These are phyloP conservation scores for Cotesia vestalis DNA, from an alignment of 1,140 invertebrate genomes.

Conservation along the genomic window DNA sequence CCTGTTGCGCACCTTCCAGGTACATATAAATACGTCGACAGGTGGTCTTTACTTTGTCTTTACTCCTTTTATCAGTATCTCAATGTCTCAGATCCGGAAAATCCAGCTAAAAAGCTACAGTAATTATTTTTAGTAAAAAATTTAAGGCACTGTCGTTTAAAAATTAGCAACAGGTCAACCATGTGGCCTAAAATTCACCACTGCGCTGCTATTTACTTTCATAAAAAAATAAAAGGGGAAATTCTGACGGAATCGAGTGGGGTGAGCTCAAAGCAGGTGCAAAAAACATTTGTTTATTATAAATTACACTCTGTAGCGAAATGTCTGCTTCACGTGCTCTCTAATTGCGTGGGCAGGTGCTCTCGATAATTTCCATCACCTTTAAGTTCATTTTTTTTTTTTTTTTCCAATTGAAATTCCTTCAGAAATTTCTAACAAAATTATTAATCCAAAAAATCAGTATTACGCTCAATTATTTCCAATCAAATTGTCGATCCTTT, in stretches of 20 bases:
- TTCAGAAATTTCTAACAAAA: too few relatives aligned
- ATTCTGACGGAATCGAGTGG: neutral
- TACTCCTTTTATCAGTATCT: neutral
- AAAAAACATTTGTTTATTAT: slow-evolving; percentile 38
- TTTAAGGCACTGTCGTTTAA: too few relatives aligned
- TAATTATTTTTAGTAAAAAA: neutral
- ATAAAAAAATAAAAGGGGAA: neutral
- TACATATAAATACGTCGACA: neutral
- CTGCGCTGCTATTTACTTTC: too few relatives aligned
- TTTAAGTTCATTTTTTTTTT: neutral
- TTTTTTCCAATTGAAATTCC: too few relatives aligned
- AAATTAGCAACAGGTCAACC: too few relatives aligned
- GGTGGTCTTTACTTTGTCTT: slow-evolving; percentile 3
- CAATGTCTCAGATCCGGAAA: too few relatives aligned
- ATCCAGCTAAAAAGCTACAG: too few relatives aligned
- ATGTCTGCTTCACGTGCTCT: slow-evolving; percentile 38
- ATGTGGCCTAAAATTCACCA: too few relatives aligned
- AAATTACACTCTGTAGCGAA: slow-evolving; percentile 31
- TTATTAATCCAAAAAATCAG: too few relatives aligned
- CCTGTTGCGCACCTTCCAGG: slow-evolving; percentile 21
- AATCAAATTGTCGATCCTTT: too few relatives aligned
- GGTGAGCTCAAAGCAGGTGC: slow-evolving; percentile 41
- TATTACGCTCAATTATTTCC: too few relatives aligned
- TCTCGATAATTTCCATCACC: slow-evolving; percentile 4
- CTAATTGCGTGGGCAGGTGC: slow-evolving; percentile 46